These are phyloP conservation scores for Meles meles DNA, from an alignment of 2,113 vertebrate genomes.

Conservation along the genomic window DNA sequence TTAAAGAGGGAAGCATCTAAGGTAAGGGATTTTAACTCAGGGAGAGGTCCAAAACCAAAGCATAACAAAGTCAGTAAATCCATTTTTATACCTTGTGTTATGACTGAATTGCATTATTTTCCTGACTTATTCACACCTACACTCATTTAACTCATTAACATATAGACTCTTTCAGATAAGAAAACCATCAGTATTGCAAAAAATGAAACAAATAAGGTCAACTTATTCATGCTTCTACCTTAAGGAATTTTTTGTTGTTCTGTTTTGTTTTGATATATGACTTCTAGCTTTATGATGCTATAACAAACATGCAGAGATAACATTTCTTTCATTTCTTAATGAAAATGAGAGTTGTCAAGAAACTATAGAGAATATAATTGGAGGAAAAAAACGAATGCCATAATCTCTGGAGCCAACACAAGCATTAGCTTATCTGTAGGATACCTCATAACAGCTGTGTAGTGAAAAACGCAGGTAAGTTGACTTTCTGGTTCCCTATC, in stretches of 20 bases:
- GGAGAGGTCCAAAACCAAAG: background rate
- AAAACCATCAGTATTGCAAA: background rate
- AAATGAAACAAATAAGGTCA: background rate
- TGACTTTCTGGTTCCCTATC: background rate
- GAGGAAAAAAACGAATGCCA: background rate
- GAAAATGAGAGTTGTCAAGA: background rate
- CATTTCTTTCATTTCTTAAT: constrained; percentile 36
- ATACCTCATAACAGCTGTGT: background rate
- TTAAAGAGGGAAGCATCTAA: background rate
- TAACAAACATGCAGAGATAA: background rate
- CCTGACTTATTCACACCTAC: background rate
- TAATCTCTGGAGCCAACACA: background rate
- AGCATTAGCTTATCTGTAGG: background rate
- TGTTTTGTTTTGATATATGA: background rate
- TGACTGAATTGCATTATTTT: background rate
- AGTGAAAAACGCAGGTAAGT: background rate
- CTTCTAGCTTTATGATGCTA: background rate
- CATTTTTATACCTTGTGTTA: background rate
- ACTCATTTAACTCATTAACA: background rate
- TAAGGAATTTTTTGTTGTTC: background rate
- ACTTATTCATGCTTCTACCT: background rate
- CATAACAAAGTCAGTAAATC: background rate
- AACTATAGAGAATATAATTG: background rate
- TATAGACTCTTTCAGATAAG: background rate
- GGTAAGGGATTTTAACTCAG: background rate